Conservation (phyloP, 2,888 invertebrate species). For the Drosophila putrida region DNA sequence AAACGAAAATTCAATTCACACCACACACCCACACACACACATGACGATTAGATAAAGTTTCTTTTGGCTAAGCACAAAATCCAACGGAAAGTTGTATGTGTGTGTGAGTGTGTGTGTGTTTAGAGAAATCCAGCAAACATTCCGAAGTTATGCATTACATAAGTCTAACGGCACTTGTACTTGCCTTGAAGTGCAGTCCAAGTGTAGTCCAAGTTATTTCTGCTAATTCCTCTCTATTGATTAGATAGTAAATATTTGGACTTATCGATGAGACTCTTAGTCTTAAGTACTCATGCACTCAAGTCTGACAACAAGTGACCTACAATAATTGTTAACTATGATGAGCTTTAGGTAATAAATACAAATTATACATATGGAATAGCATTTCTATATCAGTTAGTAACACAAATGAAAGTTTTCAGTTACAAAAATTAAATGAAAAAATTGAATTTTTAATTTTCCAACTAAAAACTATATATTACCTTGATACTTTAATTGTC, state of each 20-base stretch:
- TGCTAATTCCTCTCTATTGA: constrained; percentile 23
- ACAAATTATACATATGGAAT: background rate
- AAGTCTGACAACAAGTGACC: background rate
- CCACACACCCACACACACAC: background rate
- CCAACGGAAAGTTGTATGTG: constrained; percentile 30
- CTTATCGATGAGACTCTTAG: constrained; percentile 13
- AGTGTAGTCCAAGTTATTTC: constrained; percentile 14
- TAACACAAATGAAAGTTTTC: too few species aligned
- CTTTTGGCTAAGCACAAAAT: constrained; percentile 14
- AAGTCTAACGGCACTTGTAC: constrained; percentile 3
- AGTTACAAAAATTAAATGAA: too few species aligned
- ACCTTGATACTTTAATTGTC: background rate
- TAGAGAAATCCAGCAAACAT: constrained; percentile 32
- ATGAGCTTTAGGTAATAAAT: background rate
- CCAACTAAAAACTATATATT: too few species aligned
- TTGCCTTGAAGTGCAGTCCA: constrained; percentile 30
- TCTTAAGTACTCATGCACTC: constrained; percentile 7
- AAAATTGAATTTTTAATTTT: too few species aligned
- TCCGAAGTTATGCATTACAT: constrained; percentile 32
- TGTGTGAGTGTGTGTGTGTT: constrained; percentile 6
- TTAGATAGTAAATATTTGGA: constrained; percentile 47
- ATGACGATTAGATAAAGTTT: constrained; percentile 49
- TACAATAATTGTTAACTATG: background rate
- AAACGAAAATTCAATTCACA: constrained; percentile 31
- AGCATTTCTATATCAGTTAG: background rate